Evolutionary conservation across 2,797 vertebrate species (phyloP), one percentile per base, ranked within the genome.

Genomic region (Gadopsis bispinosus): DNA sequence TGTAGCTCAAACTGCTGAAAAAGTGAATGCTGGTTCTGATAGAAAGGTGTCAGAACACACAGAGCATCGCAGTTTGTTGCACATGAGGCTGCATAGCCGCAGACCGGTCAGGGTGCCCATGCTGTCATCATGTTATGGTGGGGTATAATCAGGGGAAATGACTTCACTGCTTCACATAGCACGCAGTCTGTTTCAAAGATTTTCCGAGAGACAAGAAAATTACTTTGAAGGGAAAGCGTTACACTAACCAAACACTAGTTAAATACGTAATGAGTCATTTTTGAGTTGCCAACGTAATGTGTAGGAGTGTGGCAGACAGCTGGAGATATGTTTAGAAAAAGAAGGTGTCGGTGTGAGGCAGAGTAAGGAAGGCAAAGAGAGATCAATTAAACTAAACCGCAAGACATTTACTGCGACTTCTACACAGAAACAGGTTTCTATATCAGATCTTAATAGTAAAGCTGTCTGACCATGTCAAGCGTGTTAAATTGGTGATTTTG

Each of bases 241-340:
- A 77, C 69, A 50, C 58, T 14, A 60, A 64, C 80, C 77, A 62
- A 81, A 79, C 45, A 55, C 60, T 82, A 39, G 12, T 71, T 84
- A 69, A 72, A 83, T 62, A 67, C 29, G 14, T 73, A 83, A 89
- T 90, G 87, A 92, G 70, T 91, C 83, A 84, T 85, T 82, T 79
- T 26, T 60, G 59, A 79, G 75, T 81, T 66, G 58, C 59, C n/a
- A 19, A 55, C 47, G 4, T 68, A 80, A 81, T 53, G 74, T 64
- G 88, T 91, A 65, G 87, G 87, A 89, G 88, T 87, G 85, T 77
- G 75, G 84, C 79, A 80, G 67, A 73, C 79, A 66, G 78, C 76
- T 66, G 79, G 75, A 77, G 81, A 84, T 73, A 75, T 72, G 77
- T 50, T 77, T 71, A 70, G 75, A 84, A 72, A 68, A 69, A 39